Conservation (phyloP, 2,113 vertebrate species). For the Marmota monax region DNA sequence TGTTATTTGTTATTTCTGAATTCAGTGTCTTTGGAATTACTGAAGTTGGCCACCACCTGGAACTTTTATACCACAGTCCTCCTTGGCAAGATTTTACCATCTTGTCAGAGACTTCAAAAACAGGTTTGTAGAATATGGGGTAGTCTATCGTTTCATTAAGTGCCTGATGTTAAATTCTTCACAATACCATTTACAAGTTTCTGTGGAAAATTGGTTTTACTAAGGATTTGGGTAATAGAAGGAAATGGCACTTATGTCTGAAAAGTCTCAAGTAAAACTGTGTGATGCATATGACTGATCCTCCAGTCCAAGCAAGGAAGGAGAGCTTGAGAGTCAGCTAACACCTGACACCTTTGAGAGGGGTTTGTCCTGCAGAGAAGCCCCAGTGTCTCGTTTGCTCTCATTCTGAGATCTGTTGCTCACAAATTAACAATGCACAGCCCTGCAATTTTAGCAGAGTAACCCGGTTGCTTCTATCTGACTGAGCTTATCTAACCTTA, state of each 20-base stretch:
- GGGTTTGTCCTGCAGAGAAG: neutral
- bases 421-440: neutral
- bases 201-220: neutral
- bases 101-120: neutral
- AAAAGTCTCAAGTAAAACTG: neutral
- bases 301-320: neutral
- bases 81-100: fast-evolving
- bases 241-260: neutral
- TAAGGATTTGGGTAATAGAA: neutral
- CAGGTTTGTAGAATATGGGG: neutral
- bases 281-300: neutral
- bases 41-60: neutral
- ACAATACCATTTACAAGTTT: neutral
- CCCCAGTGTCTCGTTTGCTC: neutral
- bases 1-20: neutral
- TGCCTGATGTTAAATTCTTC: neutral
- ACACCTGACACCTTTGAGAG: neutral
- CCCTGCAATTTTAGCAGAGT: neutral
- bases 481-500: neutral
- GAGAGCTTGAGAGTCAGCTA: neutral
- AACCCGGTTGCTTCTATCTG: neutral
- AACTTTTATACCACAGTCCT: neutral
- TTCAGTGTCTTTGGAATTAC: neutral
- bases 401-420: neutral
- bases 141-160: neutral